Conservation (phyloP, 2,888 invertebrate genomes). For the Lasioglossum pauxillum region DNA sequence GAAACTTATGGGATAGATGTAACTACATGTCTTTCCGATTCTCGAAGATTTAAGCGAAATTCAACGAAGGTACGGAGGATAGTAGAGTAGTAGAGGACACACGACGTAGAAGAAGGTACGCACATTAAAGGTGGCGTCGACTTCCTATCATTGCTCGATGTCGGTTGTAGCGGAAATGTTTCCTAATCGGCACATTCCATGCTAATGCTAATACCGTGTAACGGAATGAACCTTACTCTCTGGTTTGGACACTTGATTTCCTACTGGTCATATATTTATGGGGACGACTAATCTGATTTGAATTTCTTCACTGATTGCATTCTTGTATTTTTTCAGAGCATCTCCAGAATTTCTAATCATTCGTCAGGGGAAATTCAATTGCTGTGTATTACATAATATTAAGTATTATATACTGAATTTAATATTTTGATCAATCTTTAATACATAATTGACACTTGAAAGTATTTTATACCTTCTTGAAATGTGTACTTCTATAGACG, state of each 20-base stretch:
- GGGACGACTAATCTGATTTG: conserved; percentile 28
- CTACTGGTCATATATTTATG: conserved; percentile 23
- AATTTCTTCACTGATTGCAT: conserved; percentile 8
- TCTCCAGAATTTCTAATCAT: background rate
- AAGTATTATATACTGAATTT: background rate
- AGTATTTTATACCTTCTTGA: background rate
- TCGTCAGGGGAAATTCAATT: background rate
- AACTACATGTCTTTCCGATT: conserved; percentile 41
- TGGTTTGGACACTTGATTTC: conserved; percentile 32
- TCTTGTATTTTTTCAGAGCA: background rate
- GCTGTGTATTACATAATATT: background rate
- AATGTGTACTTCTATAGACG: background rate
- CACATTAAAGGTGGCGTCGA: conserved; percentile 57
- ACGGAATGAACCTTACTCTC: conserved; percentile 35
- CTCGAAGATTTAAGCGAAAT: conserved; percentile 29
- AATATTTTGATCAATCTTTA: background rate
- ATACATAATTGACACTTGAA: background rate
- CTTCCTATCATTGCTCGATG: conserved; percentile 55
- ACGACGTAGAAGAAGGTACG: conserved; percentile 52
- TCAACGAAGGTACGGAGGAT: conserved; percentile 42
- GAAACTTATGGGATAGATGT: conserved; percentile 22
- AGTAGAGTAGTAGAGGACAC: conserved; percentile 21
- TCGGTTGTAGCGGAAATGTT: conserved; percentile 58
- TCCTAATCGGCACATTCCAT: conserved; percentile 70
- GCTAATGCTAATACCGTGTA: conserved; percentile 48